Evolutionary conservation across 2,113 vertebrate genomes (phyloP), one percentile per base, ranked within the genome.

Genomic region (Notothenia coriiceps): DNA sequence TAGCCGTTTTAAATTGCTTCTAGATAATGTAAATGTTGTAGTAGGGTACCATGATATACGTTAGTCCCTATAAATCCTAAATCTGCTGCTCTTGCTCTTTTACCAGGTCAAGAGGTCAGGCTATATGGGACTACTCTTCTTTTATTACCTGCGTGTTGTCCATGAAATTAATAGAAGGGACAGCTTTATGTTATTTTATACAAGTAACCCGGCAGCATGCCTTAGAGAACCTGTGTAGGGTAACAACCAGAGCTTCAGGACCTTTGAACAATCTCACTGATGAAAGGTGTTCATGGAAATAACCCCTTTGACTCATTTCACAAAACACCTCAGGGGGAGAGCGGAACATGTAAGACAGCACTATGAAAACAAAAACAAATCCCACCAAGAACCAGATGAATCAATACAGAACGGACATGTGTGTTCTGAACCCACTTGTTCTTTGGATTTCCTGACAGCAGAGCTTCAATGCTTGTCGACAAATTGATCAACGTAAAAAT

Each of bases 281-380:
- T 40, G 35, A 40, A 40, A 6, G 12, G 44, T 35, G n/a, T 22
- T 49, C 15, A 46, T 29, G 70, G 33, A 59, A 61, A 77, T 29
- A 25, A 20, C 1, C 18, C 18, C 55, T 29, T 2, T 5, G 49
- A 29, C 17, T 66, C 33, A 14, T 35, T 70, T 15, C 8, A 10
- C 10, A 33, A 60, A 12, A 33, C 4, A 7, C 54, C 56, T 40
- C 54, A 56, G 15, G 49, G 52, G 66, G 56, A 44, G n/a, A 72
- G 64, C 18, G 22, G 62, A 12, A 77, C 40, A 50, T 72, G 47
- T 8, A 65, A 61, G 60, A 73, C 40, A 51, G 80, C 1, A 74
- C 69, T 64, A 22, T 70, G n/a, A 68, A 83, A 77, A 77, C 75
- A 80, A 66, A 55, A 57, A 44, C 40, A 77, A 33, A 72, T 51